Evolutionary conservation across 2,797 vertebrate species (phyloP), one percentile per base, ranked within the genome.

Genomic region (Peromyscus aztecus): DNA sequence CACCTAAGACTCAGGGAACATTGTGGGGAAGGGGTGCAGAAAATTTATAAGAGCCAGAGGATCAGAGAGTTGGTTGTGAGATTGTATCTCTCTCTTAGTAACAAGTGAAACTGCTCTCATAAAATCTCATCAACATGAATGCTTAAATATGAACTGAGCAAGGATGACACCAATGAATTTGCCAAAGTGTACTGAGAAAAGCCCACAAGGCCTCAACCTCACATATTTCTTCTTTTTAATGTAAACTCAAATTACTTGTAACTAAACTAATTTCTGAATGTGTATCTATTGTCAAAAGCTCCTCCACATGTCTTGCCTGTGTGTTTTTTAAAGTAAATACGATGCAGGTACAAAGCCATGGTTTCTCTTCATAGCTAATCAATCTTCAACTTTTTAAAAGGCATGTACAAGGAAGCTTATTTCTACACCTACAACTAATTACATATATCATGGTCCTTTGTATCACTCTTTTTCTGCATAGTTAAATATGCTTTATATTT

Each of bases 401-500:
- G 10, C 52, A 92, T 27, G 43, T 91, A 86, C 7, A 73, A 87
- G 37, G 46, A 77, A 89, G 14, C 21, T 55, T 61, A 88, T 93
- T 61, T 88, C 75, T 93, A 94, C 23, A 76, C 80, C 34, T 43
- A 91, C 49, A 96, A 73, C 57, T 95, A 96, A 97, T 96, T 95
- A 78, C 37, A 76, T 67, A 95, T 69, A 63, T 90, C 97, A 95
- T 77, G 81, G 91, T 19, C 88, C 73, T 83, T 89, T 92, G 90
- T 86, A 92, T 86, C 92, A 40, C 94, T 96, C 49, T 55, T 61
- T 87, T 95, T 96, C 89, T 12, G 46, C 63, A 49, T 91, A 97
- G 95, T 97, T 93, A 93, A 93, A 82, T 93, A n/a, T 31, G 27
- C 4, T 96, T 95, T 77, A 52, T 85, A 89, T 95, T 95, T 96